Base-by-base conservation (phyloP, 2,113 vertebrate species). In the Upupa epops region DNA sequence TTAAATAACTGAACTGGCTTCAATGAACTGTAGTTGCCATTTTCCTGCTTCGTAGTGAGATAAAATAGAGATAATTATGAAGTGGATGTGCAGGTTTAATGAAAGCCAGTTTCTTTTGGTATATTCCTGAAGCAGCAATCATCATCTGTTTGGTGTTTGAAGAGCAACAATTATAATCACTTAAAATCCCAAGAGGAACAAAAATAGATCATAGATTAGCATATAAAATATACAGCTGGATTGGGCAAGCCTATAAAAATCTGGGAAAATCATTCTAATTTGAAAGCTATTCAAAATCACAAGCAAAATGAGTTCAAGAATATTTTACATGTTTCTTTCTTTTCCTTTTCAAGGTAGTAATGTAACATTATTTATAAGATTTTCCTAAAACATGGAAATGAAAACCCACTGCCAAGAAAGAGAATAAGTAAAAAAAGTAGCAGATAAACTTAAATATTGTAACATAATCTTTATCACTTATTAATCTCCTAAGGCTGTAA, bases 91-190 rank as follows among this genome's bases (percentile, higher is more conserved):
- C 97, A 98, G 97, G 98, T 98, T 98, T 98, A 98, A 98, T 98
- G 97, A 98, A 98, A 98, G 97, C 97, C 93, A 94, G 97, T 98
- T 98, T 98, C 97, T 98, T 98, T 98, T 96, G 96, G 97, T 98
- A 97, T 98, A 98, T 97, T 98, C 98, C 98, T 98, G 97, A 98
- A 98, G 97, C 97, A 91, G 98, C 97, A 98, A 98, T 98, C 98
- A 98, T 98, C 97, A 98, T 98, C 97, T 97, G 97, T 98, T 98
- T 98, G 97, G 97, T 96, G 98, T 98, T 98, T 98, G 97, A 98
- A 98, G 97, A 98, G 98, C 97, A 97, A 98, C 98, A 98, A 98
- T 98, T 98, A 98, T 98, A 98, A 98, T 98, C 98, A 98, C 98
- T 98, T 98, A 97, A 98, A 98, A 97, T 97, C 98, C 97, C 97